phyloP scores from a whole-genome alignment of 92 coral and sea anemone species.

The Zoanthus sociatus region DNA sequence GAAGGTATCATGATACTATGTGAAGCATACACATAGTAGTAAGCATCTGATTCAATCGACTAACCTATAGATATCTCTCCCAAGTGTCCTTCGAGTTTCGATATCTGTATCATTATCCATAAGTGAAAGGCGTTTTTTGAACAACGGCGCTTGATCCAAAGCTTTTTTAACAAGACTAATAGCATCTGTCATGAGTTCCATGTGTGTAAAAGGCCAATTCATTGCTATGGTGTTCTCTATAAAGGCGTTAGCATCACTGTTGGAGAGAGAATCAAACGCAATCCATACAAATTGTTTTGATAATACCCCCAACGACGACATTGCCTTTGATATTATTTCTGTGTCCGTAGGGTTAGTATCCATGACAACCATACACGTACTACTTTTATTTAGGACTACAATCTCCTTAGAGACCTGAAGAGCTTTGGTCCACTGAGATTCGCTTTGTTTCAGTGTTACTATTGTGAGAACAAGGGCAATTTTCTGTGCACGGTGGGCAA shows the following conservation, averaged over 20 bases:
- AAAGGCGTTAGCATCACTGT: no score
- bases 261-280: slow-evolving; percentile 30
- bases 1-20: no score
- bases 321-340: slow-evolving; percentile 38
- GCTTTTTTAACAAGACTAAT: slow-evolving; percentile 8
- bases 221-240: slow-evolving; percentile 22
- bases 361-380: slow-evolving; percentile 64
- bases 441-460: slow-evolving; percentile 20
- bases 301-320: slow-evolving; percentile 57
- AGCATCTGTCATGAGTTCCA: slow-evolving; percentile 20
- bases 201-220: slow-evolving; percentile 32
- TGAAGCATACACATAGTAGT: not conserved
- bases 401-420: slow-evolving; percentile 61
- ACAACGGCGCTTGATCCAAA: not conserved
- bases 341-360: slow-evolving; percentile 51
- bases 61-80: slow-evolving; percentile 31
- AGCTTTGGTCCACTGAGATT: slow-evolving; percentile 22
- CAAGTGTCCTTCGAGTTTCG: not conserved
- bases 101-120: slow-evolving; percentile 16
- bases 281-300: slow-evolving; percentile 60
- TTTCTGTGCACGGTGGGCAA: slow-evolving; percentile 31
- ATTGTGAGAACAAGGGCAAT: slow-evolving; percentile 25
- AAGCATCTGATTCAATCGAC: not conserved
- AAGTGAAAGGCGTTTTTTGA: not conserved
- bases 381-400: slow-evolving; percentile 63